A percentile compares a stretch with the other conserved stretches of the same genome.
These are phyloP conservation scores for Rhimphoctona megacephalus DNA, from an alignment of 2,888 invertebrate genomes.

Conservation along the genomic window DNA sequence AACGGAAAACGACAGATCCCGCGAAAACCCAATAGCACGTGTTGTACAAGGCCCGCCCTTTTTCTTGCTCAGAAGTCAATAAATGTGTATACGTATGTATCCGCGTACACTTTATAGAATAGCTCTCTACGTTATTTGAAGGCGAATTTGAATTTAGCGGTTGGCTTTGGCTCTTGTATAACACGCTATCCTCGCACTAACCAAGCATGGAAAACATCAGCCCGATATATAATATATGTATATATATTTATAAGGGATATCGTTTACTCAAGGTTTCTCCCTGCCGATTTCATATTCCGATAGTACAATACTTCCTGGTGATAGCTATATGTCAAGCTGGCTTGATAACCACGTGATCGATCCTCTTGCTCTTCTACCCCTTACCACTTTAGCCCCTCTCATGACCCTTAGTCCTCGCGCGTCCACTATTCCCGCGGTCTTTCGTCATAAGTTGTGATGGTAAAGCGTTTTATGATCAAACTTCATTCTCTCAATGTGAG, in stretches of 20 bases:
- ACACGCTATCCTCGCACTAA: slow-evolving; percentile 15
- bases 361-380: not conserved
- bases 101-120: slow-evolving; percentile 30
- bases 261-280: slow-evolving; percentile 54
- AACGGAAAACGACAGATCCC: slow-evolving; percentile 12
- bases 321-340: slow-evolving; percentile 5
- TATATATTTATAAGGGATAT: slow-evolving; percentile 30
- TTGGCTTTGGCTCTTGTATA: slow-evolving; percentile 8
- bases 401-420: not conserved
- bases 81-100: not conserved
- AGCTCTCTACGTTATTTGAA: slow-evolving; percentile 37
- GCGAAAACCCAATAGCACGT: not conserved
- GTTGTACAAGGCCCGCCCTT: not conserved
- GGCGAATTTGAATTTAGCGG: slow-evolving; percentile 52
- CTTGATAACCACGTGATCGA: slow-evolving; percentile 40
- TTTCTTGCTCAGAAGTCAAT: slow-evolving; percentile 7
- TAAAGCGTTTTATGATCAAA: slow-evolving; percentile 51
- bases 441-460: slow-evolving; percentile 11
- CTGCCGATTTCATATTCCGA: slow-evolving; percentile 33
- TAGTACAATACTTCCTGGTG: slow-evolving; percentile 45
- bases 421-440: slow-evolving; percentile 6
- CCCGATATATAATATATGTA: not conserved
- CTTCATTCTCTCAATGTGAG: slow-evolving; percentile 33
- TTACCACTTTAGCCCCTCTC: not conserved
- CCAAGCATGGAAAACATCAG: slow-evolving; percentile 16